Evolutionary conservation across 1,140 invertebrate genomes (phyloP).

Genomic region (Tetranychus urticae): DNA sequence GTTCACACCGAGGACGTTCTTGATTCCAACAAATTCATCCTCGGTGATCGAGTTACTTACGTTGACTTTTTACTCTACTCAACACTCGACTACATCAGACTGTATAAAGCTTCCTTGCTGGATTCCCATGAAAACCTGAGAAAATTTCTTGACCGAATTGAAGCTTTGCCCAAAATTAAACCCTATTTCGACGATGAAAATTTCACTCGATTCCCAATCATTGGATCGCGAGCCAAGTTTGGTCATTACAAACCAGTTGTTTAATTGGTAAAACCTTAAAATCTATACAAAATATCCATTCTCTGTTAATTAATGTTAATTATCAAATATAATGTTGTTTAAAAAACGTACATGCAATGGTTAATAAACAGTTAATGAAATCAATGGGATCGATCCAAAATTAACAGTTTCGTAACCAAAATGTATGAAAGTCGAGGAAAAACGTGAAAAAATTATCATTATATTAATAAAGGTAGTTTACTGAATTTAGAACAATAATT

Average conservation of each 20-base stretch:
- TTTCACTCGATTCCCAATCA: neutral
- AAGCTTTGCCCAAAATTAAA: neutral
- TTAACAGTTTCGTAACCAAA: too few species aligned
- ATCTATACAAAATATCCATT: too few species aligned
- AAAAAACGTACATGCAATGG: too few species aligned
- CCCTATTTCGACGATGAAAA: neutral
- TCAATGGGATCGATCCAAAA: too few species aligned
- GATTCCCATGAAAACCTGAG: neutral
- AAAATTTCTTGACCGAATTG: neutral
- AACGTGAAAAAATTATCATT: too few species aligned
- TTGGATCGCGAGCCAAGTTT: neutral
- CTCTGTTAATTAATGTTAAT: too few species aligned
- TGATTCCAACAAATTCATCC: slow-evolving; percentile 20
- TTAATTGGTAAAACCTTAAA: too few species aligned
- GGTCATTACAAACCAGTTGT: neutral
- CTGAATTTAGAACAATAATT: too few species aligned
- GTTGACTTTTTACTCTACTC: slow-evolving; percentile 29
- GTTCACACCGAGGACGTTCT: neutral
- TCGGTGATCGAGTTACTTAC: slow-evolving; percentile 24
- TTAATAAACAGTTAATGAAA: too few species aligned
- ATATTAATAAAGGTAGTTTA: too few species aligned
- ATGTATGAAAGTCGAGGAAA: too few species aligned
- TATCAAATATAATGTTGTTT: too few species aligned
- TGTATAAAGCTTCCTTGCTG: neutral
- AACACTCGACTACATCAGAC: slow-evolving; percentile 19